A percentile compares a stretch with the other conserved stretches of the same genome.
phyloP scores from a whole-genome alignment of 2,888 invertebrate genomes.

The Ctenicera cuprea region DNA sequence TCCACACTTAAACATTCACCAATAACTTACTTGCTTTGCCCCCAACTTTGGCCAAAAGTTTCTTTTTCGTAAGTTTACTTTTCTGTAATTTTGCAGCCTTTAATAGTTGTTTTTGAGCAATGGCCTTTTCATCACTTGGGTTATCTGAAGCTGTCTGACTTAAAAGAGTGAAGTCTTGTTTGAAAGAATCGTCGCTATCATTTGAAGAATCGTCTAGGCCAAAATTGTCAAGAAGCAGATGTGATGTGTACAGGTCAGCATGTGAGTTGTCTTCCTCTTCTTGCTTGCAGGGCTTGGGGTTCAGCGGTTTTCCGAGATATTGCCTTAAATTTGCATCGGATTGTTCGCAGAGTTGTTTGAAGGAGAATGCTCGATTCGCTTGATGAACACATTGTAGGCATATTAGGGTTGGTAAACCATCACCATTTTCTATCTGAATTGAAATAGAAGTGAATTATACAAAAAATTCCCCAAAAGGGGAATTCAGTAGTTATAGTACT shows the following conservation, averaged over 20 bases:
- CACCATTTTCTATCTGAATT: slow-evolving; percentile 70
- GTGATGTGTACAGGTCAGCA: slow-evolving; percentile 60
- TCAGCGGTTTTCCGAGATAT: slow-evolving; percentile 69
- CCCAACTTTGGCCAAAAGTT: slow-evolving; percentile 65
- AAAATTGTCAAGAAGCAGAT: slow-evolving; percentile 66
- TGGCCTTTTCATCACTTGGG: slow-evolving; percentile 68
- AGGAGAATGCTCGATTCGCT: slow-evolving; percentile 72
- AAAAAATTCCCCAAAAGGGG: too few relatives aligned
- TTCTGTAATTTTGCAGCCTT: slow-evolving; percentile 69
- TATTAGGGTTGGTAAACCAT: slow-evolving; percentile 72
- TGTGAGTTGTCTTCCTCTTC: slow-evolving; percentile 61
- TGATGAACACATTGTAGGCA: slow-evolving; percentile 73
- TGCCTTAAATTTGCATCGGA: slow-evolving; percentile 71
- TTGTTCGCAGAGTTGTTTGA: slow-evolving; percentile 73
- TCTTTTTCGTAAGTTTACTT: slow-evolving; percentile 66
- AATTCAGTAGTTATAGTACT: too few relatives aligned
- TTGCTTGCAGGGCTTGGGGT: slow-evolving; percentile 62
- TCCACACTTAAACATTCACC: background rate
- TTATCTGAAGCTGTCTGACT: slow-evolving; percentile 62
- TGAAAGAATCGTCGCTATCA: slow-evolving; percentile 67
- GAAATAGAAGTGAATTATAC: slow-evolving; percentile 33
- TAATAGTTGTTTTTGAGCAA: slow-evolving; percentile 70
- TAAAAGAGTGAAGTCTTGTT: slow-evolving; percentile 65
- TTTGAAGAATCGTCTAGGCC: slow-evolving; percentile 68
- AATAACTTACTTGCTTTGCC: slow-evolving; percentile 61